A percentile compares a stretch with the other conserved stretches of the same genome.
phyloP scores from a whole-genome alignment of 2,888 invertebrate species.

The Seira musarum region DNA sequence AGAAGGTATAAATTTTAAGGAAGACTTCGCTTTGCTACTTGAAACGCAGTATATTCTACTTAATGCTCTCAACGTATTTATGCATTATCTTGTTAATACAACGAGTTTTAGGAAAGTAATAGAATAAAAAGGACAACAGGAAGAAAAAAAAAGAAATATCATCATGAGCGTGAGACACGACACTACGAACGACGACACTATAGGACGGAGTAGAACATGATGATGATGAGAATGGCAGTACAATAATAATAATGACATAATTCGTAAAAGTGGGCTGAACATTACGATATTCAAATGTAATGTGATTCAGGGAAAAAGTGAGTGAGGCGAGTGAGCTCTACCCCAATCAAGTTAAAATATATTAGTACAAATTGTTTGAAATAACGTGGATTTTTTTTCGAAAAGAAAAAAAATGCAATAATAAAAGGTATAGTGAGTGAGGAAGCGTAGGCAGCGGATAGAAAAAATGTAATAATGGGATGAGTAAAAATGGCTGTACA shows the following conservation, averaged over 20 bases:
- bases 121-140: slow-evolving; percentile 42
- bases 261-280: slow-evolving; percentile 54
- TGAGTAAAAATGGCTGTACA: slow-evolving; percentile 56
- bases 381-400: too few species aligned
- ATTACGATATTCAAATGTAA: slow-evolving; percentile 39
- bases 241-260: slow-evolving; percentile 48
- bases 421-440: too few species aligned
- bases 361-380: slow-evolving; percentile 53
- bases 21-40: neutral
- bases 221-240: slow-evolving; percentile 27
- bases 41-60: slow-evolving; percentile 39
- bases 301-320: slow-evolving; percentile 25
- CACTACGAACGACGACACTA: too few species aligned
- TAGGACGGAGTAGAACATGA: slow-evolving; percentile 16
- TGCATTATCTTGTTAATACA: slow-evolving; percentile 55
- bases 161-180: too few species aligned
- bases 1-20: slow-evolving; percentile 40
- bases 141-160: slow-evolving; percentile 13
- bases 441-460: too few species aligned
- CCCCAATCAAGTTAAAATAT: slow-evolving; percentile 57
- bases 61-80: slow-evolving; percentile 50
- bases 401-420: too few species aligned
- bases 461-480: slow-evolving; percentile 58
- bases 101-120: slow-evolving; percentile 53
- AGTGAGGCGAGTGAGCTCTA: slow-evolving; percentile 16